A percentile compares a stretch with the other conserved stretches of the same genome.
Evolutionary conservation across 2,888 invertebrate species (phyloP).

Genomic region (Stenichneumon culpator): DNA sequence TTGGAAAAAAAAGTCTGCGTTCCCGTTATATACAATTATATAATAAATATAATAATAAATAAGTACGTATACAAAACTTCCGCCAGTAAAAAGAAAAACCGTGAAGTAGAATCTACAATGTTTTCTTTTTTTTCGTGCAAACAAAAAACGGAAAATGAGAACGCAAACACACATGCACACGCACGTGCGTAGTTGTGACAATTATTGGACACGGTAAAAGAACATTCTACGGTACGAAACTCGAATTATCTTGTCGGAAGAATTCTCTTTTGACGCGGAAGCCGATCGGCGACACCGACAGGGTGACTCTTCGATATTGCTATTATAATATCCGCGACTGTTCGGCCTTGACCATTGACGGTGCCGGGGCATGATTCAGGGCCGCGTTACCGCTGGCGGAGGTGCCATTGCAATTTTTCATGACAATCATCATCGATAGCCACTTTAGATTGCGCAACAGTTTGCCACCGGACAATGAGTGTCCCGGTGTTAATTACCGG

Average conservation of each 20-base stretch:
- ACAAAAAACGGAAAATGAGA: constrained; percentile 20
- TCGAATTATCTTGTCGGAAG: constrained; percentile 16
- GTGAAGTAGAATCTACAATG: background rate
- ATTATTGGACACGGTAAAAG: background rate
- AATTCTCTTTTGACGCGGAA: constrained; percentile 30
- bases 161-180: constrained; percentile 31
- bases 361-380: constrained; percentile 72
- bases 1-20: background rate
- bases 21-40: background rate
- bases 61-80: background rate
- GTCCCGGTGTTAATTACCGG: constrained; percentile 34
- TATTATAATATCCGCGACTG: constrained; percentile 42
- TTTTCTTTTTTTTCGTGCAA: background rate
- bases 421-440: constrained; percentile 73
- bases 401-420: constrained; percentile 72
- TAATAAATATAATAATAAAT: no score
- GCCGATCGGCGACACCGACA: constrained; percentile 16
- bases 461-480: constrained; percentile 44
- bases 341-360: constrained; percentile 76
- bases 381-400: constrained; percentile 68
- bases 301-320: constrained; percentile 51
- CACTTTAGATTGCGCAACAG: constrained; percentile 71
- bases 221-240: background rate
- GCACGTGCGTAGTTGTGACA: constrained; percentile 29
- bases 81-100: background rate